Conservation (phyloP, 2,888 invertebrate genomes). For the Apocheima hispidaria region DNA sequence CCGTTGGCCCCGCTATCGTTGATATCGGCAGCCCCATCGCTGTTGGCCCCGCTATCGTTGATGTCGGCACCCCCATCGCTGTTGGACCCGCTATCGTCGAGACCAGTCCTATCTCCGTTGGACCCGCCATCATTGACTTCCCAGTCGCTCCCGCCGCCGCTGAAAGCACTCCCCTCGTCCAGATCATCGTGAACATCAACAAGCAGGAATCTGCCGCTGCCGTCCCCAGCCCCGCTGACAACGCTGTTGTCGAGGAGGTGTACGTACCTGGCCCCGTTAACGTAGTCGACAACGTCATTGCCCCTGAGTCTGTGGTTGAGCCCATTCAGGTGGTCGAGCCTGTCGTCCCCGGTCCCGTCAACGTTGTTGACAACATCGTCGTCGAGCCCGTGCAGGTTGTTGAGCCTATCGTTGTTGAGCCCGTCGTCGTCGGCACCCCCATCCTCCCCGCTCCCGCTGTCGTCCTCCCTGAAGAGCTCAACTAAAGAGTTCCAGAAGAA, state of each 20-base stretch:
- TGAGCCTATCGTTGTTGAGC: conserved; percentile 41
- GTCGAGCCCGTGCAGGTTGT: conserved; percentile 32
- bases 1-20: conserved; percentile 37
- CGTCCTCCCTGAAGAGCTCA: conserved; percentile 45
- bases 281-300: conserved; percentile 36
- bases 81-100: conserved; percentile 46
- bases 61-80: conserved; percentile 39
- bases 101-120: conserved; percentile 28
- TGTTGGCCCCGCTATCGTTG: conserved; percentile 44
- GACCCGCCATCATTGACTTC: conserved; percentile 24
- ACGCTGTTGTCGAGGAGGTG: conserved; percentile 33
- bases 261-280: conserved; percentile 38
- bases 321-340: conserved; percentile 13
- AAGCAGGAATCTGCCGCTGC: conserved; percentile 20
- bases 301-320: conserved; percentile 30
- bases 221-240: conserved; percentile 39
- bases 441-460: conserved; percentile 45
- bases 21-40: conserved; percentile 40
- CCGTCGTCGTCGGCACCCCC: conserved; percentile 35
- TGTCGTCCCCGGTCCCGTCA: conserved; percentile 34
- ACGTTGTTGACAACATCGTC: conserved; percentile 19
- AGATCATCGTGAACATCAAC: conserved; percentile 55
- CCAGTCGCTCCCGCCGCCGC: conserved; percentile 34
- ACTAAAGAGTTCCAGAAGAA: conserved; percentile 35
- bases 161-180: conserved; percentile 48